Base-by-base conservation (phyloP, 2,113 vertebrate genomes). In the Camelus dromedarius region DNA sequence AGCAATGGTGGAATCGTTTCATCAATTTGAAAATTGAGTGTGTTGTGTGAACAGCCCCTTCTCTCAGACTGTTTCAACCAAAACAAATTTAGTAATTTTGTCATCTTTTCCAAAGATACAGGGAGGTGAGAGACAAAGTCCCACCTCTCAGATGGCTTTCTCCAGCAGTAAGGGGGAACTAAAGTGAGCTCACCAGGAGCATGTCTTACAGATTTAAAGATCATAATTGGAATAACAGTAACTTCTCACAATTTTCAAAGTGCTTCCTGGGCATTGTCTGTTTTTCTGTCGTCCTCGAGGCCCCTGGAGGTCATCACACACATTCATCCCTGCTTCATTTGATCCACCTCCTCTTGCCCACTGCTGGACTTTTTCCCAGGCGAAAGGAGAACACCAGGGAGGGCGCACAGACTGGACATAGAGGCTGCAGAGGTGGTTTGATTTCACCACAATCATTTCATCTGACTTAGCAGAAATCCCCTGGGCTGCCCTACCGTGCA, bases 391-490 rank as follows among this genome's bases (percentile, higher is more conserved):
- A 86, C n/a, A 50, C 81, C 91, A 69, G 13, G 70, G 95, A 96
- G 95, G 91, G 28, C 20, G 70, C 48, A 79, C 30, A 46, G 15
- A 24, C 66, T 66, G 96, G 95, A 97, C 96, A 96, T 92, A 96
- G 62, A 62, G n/a, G 18, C 84, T 56, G 80, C 64, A 38, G 76
- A 93, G 8, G 86, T 69, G 91, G 93, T 83, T 96, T 95, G 96
- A 97, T 98, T 98, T 96, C 97, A 95, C n/a, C 38, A 76, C 85
- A 96, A 89, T 93, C 97, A 93, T 97, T 98, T 96, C 96, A 97
- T 97, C 96, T 97, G 91, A 85, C 72, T 82, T 56, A 86, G 94
- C 91, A 96, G 96, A 96, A 80, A 73, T 83, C 96, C 93, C 97
- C 58, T 3, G 96, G 93, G 97, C 79, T 15, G 3, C 70, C 79